Percentiles rank a stretch among this genome's conserved stretches.
phyloP scores from a whole-genome alignment of 2,113 vertebrate species.

The Paracyprichromis sp. region DNA sequence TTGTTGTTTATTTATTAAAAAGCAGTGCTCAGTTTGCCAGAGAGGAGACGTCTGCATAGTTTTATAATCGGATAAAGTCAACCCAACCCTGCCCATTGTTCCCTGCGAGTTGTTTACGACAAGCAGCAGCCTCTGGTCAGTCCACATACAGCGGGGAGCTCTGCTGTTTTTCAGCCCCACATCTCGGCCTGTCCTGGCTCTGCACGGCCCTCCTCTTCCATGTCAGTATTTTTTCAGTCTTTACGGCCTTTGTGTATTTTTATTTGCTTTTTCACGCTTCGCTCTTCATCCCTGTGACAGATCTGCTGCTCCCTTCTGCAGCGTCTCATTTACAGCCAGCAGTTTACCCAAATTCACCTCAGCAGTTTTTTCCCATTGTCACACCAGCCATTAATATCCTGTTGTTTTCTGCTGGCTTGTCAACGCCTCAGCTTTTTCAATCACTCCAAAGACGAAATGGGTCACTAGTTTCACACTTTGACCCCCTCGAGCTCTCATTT shows the following conservation, averaged over 20 bases:
- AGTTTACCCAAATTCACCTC: neutral
- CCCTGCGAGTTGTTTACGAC: conserved; percentile 71
- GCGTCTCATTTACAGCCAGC: neutral
- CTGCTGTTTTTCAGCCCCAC: neutral
- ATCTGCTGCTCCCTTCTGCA: neutral
- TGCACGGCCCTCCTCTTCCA: neutral
- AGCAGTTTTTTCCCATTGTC: neutral
- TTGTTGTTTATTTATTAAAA: neutral
- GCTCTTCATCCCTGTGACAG: neutral
- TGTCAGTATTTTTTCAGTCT: neutral
- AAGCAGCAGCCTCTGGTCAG: conserved; percentile 46
- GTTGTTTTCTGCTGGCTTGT: neutral
- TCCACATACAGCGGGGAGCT: conserved; percentile 13
- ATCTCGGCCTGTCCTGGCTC: neutral
- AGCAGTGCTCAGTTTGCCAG: neutral
- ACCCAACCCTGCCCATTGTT: conserved; percentile 68
- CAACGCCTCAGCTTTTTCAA: neutral
- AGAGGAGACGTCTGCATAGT: neutral
- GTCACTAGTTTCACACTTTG: neutral
- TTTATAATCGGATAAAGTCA: conserved; percentile 46
- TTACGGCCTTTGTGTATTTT: neutral
- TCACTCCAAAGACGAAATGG: neutral
- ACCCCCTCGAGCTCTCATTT: neutral
- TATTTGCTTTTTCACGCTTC: neutral
- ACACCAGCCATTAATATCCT: neutral